These are phyloP conservation scores for Macropodus opercularis DNA, from an alignment of 2,797 vertebrate species.

Conservation along the genomic window DNA sequence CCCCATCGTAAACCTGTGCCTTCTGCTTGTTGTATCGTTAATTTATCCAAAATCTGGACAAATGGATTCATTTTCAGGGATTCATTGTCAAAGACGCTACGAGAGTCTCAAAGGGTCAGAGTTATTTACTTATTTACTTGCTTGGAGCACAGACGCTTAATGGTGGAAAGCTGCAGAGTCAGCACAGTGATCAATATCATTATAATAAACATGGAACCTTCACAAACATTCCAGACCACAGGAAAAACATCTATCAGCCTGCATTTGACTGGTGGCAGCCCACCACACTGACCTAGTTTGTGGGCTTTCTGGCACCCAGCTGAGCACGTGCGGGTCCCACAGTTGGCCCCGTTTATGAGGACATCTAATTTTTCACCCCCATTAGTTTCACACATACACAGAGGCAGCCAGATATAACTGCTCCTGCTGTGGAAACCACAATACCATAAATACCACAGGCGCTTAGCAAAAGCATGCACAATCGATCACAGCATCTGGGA, in stretches of 20 bases:
- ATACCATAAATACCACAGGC: conserved; percentile 22
- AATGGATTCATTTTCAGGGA: too few relatives aligned
- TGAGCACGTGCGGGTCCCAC: conserved; percentile 51
- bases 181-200: conserved; percentile 66
- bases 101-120: conserved; percentile 19
- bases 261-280: conserved; percentile 65
- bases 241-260: conserved; percentile 69
- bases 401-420: conserved; percentile 2
- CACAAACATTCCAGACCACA: conserved; percentile 51
- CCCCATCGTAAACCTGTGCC: too few relatives aligned
- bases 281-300: conserved; percentile 73
- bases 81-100: too few relatives aligned
- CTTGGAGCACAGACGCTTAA: conserved; percentile 23
- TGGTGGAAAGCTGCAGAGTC: conserved; percentile 49
- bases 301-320: conserved; percentile 56
- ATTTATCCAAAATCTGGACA: too few relatives aligned
- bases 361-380: conserved; percentile 24
- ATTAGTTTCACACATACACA: conserved; percentile 37
- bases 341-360: conserved; percentile 36
- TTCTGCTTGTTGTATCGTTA: too few relatives aligned
- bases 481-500: conserved; percentile 2
- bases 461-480: conserved; percentile 6
- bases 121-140: conserved; percentile 54
- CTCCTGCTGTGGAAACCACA: conserved; percentile 8
- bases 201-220: conserved; percentile 65